Evolutionary conservation across 2,888 invertebrate species (phyloP).

Genomic region (Drosophila affinis): DNA sequence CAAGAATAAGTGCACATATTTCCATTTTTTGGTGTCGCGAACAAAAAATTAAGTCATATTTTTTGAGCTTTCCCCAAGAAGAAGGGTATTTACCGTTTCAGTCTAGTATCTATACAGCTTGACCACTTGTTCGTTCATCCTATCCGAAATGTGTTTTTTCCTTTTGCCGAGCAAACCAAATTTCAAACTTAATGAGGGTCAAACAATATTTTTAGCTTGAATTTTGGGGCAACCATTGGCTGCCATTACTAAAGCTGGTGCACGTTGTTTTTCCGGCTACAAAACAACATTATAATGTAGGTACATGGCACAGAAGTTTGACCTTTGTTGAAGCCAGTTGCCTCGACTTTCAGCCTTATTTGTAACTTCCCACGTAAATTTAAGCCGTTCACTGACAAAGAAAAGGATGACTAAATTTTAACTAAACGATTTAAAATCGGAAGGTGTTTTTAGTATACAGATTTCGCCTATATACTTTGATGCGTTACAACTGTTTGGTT

Average conservation of each 20-base stretch:
- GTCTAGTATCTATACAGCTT: neutral
- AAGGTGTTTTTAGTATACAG: no score
- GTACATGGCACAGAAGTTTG: neutral
- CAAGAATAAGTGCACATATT: no score
- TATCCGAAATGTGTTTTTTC: conserved; percentile 48
- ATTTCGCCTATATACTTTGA: no score
- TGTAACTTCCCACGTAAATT: no score
- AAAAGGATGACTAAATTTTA: neutral
- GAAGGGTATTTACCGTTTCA: conserved; percentile 15
- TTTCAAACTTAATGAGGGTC: conserved; percentile 76
- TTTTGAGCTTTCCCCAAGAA: neutral
- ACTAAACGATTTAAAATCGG: no score
- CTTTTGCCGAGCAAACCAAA: conserved; percentile 52
- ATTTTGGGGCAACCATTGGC: conserved; percentile 28
- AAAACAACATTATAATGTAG: conserved; percentile 39
- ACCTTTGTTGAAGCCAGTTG: conserved; percentile 1
- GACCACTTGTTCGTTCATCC: neutral
- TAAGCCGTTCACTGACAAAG: no score
- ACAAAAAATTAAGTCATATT: no score
- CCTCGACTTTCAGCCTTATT: neutral
- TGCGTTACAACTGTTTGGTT: no score
- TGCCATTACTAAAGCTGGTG: neutral
- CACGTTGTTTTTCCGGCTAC: conserved; percentile 7
- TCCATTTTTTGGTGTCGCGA: no score
- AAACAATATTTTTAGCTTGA: conserved; percentile 68